Evolutionary conservation across 2,113 vertebrate genomes (phyloP).

Genomic region (Poicephalus meyeri): DNA sequence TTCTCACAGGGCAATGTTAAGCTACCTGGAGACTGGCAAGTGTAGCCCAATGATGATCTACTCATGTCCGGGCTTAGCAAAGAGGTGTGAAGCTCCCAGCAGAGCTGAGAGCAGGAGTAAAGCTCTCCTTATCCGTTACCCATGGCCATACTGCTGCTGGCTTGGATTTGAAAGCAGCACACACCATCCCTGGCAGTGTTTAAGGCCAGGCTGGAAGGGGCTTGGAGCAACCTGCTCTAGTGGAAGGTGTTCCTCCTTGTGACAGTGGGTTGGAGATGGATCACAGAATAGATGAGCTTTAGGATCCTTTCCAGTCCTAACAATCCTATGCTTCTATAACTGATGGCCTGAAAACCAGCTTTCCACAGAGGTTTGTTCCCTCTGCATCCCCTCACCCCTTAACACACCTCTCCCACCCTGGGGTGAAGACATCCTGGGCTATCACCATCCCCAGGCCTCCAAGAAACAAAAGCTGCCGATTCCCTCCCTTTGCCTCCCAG

Average conservation of each 20-base stretch:
- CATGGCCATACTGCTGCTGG: accelerated
- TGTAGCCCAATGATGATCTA: neutral
- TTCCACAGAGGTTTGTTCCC: neutral
- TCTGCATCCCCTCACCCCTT: neutral
- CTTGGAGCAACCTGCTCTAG: neutral
- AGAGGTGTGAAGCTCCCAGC: neutral
- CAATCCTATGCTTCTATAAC: neutral
- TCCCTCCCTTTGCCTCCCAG: neutral
- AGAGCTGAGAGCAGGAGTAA: neutral
- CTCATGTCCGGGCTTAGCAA: neutral
- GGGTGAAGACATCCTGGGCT: neutral
- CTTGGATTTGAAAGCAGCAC: neutral
- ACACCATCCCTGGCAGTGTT: neutral
- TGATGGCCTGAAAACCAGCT: neutral
- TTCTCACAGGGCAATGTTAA: accelerated
- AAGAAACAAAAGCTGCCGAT: neutral
- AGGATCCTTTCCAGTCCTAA: neutral
- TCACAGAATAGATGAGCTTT: neutral
- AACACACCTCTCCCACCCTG: neutral
- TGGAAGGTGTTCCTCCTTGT: neutral
- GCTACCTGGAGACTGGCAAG: neutral
- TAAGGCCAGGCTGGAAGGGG: neutral
- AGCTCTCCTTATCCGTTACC: neutral
- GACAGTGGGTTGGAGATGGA: neutral
- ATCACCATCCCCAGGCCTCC: neutral